These are phyloP conservation scores for Trachelipus rathkii DNA, from an alignment of 1,140 invertebrate species.

Conservation along the genomic window DNA sequence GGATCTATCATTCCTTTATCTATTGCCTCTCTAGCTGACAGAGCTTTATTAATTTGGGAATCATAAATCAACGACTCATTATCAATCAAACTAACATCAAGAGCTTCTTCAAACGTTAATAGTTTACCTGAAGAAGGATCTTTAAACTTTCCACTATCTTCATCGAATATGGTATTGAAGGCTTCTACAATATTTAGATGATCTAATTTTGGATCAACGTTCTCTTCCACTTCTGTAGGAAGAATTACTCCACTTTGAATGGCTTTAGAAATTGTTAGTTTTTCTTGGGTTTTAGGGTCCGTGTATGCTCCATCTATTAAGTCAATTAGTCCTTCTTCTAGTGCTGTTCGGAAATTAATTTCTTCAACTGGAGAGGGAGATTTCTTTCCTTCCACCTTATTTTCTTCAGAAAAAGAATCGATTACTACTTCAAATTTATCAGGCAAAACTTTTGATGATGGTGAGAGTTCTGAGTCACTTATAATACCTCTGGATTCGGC, in stretches of 20 bases:
- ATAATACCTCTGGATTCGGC: conserved; percentile 36
- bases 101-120: conserved; percentile 73
- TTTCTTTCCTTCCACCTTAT: too few species aligned
- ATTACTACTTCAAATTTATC: too few species aligned
- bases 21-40: conserved; percentile 69
- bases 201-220: conserved; percentile 37
- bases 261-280: conserved; percentile 62
- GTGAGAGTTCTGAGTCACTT: conserved; percentile 10
- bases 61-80: conserved; percentile 66
- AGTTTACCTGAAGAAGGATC: conserved; percentile 59
- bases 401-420: too few species aligned
- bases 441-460: too few species aligned
- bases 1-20: conserved; percentile 70
- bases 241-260: conserved; percentile 62
- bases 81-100: conserved; percentile 67
- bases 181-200: conserved; percentile 46
- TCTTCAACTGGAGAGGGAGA: too few species aligned
- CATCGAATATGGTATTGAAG: conserved; percentile 60
- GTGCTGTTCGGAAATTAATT: conserved; percentile 56
- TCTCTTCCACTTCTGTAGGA: conserved; percentile 41
- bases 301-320: conserved; percentile 62
- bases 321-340: conserved; percentile 64
- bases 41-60: conserved; percentile 56
- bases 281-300: conserved; percentile 63
- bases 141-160: conserved; percentile 63